Percentiles rank a stretch among this genome's conserved stretches.
Evolutionary conservation across 1,140 invertebrate genomes (phyloP).

Genomic region (Phocides pigmalion): DNA sequence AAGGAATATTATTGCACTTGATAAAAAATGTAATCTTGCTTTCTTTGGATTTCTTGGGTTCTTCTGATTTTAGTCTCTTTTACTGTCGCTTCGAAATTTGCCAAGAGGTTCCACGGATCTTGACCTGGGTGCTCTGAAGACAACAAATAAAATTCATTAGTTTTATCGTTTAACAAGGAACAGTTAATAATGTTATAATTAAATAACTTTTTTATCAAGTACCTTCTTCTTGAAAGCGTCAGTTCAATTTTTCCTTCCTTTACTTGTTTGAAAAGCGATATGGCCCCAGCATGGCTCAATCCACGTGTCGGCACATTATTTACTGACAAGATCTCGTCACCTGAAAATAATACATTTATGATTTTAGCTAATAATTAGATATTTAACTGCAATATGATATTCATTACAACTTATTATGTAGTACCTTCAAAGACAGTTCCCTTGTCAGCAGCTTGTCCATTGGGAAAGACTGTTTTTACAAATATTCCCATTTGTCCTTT

Average conservation of each 20-base stretch:
- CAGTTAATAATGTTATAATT: background rate
- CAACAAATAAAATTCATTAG: background rate
- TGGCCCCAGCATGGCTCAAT: slow-evolving; percentile 94
- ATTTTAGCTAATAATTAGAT: background rate
- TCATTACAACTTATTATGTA: background rate
- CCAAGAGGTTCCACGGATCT: slow-evolving; percentile 83
- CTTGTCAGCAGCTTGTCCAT: slow-evolving; percentile 93
- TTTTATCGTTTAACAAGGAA: background rate
- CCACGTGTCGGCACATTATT: slow-evolving; percentile 93
- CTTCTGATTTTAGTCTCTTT: slow-evolving; percentile 59
- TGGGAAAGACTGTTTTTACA: slow-evolving; percentile 95
- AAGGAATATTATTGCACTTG: slow-evolving; percentile 71
- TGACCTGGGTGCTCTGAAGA: slow-evolving; percentile 83
- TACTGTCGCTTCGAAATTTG: slow-evolving; percentile 70
- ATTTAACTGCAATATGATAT: background rate
- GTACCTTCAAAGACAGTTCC: slow-evolving; percentile 93
- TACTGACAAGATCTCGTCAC: slow-evolving; percentile 96
- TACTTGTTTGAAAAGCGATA: slow-evolving; percentile 94
- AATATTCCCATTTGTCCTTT: slow-evolving; percentile 96
- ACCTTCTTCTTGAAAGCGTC: slow-evolving; percentile 90
- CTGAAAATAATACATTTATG: slow-evolving; percentile 81
- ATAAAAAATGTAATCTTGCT: slow-evolving; percentile 49
- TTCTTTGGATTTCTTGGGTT: slow-evolving; percentile 60
- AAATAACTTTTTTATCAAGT: background rate
- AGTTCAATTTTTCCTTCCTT: slow-evolving; percentile 93